Base-by-base conservation (phyloP, 2,888 invertebrate genomes). In the Eutolmus rufibarbis region DNA sequence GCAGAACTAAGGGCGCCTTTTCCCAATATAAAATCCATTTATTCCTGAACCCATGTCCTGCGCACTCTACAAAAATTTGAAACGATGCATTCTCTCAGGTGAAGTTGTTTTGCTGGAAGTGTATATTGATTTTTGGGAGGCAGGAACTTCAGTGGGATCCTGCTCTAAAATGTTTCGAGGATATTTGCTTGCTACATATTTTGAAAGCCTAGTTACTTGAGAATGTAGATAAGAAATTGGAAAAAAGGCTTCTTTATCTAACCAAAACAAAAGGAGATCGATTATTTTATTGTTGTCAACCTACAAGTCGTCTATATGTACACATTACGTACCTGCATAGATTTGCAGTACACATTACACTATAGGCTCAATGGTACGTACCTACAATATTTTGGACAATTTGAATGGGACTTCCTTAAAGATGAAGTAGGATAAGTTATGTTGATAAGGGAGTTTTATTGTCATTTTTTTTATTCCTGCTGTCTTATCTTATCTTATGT, bases 181-280 rank as follows among this genome's bases (percentile, higher is more conserved):
- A 66, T 28, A 34, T 74, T 5, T 74, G 43, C 85, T n/a, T 85
- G 28, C 85, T 85, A 74, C 46, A 7, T 2, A 66, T 28, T 40
- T 78, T 86, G 86, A 4, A 40, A 57, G 56, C 86, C 86, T 78
- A 57, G 40, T 86, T 34, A 66, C 78, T 23, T 86, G 78, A 86
- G 57, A 86, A 78, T 86, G 86, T 78, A 79, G 86, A 86, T 86
- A 78, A 86, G 86, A 78, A 86, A 78, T 86, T 43, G 77, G 43
- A 85, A 85, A 66, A 79, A 76, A 16, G 16, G 74, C 74, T 23
- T 23, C 66, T 66, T 66, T 66, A 66, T 66, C 66, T 66, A 66
- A 66, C 66, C 66, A 66, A 28, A 66, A 66, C 66, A 66, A 66
- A 66, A 28, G 23, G 12, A 19, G 3, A 19, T 66, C 66, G 28